phyloP scores from a whole-genome alignment of 2,113 vertebrate species.

The Aldabrachelys gigantea region DNA sequence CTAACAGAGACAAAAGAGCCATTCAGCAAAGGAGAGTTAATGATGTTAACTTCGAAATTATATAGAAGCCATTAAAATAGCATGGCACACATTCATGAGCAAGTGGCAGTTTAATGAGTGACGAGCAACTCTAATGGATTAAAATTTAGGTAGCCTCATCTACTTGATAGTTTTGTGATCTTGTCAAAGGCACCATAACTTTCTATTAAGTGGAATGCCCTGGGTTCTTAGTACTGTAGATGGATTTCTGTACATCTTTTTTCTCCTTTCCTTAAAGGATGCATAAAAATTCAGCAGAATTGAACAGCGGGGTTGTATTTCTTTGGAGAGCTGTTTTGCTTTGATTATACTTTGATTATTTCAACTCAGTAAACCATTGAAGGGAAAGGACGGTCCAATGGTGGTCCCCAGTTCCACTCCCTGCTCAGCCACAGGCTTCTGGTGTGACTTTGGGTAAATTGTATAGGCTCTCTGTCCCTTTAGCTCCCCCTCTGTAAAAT shows the following conservation, averaged over 20 bases:
- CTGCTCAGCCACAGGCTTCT: background rate
- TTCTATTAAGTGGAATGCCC: background rate
- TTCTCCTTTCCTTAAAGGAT: background rate
- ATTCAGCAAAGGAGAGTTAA: background rate
- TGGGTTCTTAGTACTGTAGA: background rate
- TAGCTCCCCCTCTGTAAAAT: background rate
- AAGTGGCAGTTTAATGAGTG: background rate
- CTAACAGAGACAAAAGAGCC: background rate
- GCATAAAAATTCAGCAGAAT: background rate
- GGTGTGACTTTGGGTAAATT: background rate
- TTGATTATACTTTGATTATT: background rate
- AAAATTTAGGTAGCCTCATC: background rate
- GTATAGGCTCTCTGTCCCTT: background rate
- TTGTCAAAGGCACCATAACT: slow-evolving; percentile 1
- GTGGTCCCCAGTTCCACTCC: background rate
- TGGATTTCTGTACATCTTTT: background rate
- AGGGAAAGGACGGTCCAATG: background rate
- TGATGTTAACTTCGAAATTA: background rate
- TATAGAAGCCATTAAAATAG: background rate
- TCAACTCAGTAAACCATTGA: background rate
- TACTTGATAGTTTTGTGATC: background rate
- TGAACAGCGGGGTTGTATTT: background rate
- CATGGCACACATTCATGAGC: background rate
- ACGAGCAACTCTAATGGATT: background rate
- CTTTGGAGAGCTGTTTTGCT: background rate